Evolutionary conservation across 2,113 vertebrate species (phyloP).

Genomic region (Platichthys stellatus): DNA sequence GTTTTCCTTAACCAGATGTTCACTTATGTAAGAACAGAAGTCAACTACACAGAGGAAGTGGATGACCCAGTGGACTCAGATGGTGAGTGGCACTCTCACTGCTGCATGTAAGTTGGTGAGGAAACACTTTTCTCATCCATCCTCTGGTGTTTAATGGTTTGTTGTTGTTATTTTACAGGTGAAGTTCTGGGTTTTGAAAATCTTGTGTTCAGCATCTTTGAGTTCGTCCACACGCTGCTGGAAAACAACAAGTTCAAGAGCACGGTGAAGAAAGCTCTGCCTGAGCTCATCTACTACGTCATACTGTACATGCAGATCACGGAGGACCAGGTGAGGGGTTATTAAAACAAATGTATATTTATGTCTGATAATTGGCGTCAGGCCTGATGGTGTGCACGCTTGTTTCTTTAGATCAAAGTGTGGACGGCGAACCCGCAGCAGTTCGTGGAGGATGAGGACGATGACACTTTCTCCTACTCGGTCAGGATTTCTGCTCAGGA

Average conservation of each 20-base stretch:
- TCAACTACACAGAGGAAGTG: slow-evolving; percentile 98
- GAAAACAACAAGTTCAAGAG: slow-evolving; percentile 98
- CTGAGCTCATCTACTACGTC: slow-evolving; percentile 97
- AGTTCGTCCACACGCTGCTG: slow-evolving; percentile 96
- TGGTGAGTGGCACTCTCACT: slow-evolving; percentile 77
- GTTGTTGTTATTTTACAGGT: slow-evolving; percentile 76
- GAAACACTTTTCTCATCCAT: not conserved
- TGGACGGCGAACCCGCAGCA: slow-evolving; percentile 98
- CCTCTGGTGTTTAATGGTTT: not conserved
- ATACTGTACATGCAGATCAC: slow-evolving; percentile 99
- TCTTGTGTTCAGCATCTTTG: slow-evolving; percentile 98
- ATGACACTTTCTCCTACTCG: slow-evolving; percentile 98
- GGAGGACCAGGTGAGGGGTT: slow-evolving; percentile 86
- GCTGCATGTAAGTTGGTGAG: not conserved
- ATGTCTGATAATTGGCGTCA: not conserved
- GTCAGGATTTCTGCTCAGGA: slow-evolving; percentile 98
- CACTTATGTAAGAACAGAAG: slow-evolving; percentile 99
- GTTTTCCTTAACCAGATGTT: slow-evolving; percentile 80
- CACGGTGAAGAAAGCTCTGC: slow-evolving; percentile 96
- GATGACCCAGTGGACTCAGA: slow-evolving; percentile 97
- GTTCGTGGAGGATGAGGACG: slow-evolving; percentile 98
- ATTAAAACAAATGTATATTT: too few relatives aligned
- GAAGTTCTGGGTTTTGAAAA: slow-evolving; percentile 99
- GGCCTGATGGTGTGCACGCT: not conserved
- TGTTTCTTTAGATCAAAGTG: slow-evolving; percentile 88